A percentile compares a stretch with the other conserved stretches of the same genome.
These are phyloP conservation scores for Calonectris borealis DNA, from an alignment of 2,113 vertebrate species.

Conservation along the genomic window DNA sequence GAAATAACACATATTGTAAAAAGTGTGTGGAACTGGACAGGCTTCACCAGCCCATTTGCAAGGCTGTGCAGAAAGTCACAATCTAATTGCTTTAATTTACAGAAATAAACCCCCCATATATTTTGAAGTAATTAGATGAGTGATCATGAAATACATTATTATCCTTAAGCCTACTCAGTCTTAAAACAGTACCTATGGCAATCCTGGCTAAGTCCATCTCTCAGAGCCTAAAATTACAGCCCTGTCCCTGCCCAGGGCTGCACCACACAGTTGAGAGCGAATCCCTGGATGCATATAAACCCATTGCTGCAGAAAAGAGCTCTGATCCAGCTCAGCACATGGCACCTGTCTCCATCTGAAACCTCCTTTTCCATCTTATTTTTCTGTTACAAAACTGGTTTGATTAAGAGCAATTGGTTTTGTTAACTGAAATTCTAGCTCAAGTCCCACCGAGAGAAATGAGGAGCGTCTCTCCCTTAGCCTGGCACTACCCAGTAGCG, in stretches of 20 bases:
- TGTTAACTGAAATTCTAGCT: neutral
- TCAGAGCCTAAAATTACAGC: neutral
- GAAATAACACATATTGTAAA: neutral
- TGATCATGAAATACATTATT: neutral
- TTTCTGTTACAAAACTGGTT: neutral
- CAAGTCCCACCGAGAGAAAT: rapidly evolving
- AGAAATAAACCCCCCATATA: neutral
- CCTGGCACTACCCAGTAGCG: neutral
- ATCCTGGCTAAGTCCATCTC: neutral
- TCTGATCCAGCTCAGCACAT: neutral
- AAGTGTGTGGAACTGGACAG: neutral
- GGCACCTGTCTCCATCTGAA: neutral
- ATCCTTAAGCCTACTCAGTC: neutral
- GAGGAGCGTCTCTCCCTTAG: neutral
- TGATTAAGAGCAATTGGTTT: neutral
- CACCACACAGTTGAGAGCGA: neutral
- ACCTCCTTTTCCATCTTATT: neutral
- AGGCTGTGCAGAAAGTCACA: neutral
- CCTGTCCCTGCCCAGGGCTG: neutral
- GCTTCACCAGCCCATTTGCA: neutral
- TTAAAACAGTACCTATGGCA: neutral
- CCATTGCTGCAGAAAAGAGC: neutral
- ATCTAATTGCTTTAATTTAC: neutral
- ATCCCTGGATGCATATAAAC: neutral
- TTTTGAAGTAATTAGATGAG: neutral